A percentile compares a stretch with the other conserved stretches of the same genome.
Conservation (phyloP, 2,797 vertebrate genomes). For the Sebastiscus albofasciatus region DNA sequence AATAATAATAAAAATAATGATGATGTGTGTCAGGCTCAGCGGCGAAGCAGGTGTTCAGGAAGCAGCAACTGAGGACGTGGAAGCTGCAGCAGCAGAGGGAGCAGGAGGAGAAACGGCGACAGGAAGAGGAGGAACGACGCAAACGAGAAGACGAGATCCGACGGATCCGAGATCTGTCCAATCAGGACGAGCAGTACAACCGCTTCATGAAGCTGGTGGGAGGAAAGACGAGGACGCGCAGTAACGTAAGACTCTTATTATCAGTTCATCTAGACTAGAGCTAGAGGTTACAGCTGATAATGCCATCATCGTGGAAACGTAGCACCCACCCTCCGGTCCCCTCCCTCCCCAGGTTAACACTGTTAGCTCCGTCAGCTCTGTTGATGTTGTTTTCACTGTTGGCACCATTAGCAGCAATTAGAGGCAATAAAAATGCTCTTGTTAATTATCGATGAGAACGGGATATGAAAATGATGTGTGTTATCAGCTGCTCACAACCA, state of each 20-base stretch:
- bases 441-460: too few species aligned
- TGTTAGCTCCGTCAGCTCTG: too few species aligned
- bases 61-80: constrained; percentile 91
- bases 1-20: too few species aligned
- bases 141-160: constrained; percentile 97
- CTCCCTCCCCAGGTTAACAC: too few species aligned
- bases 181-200: constrained; percentile 98
- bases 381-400: too few species aligned
- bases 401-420: too few species aligned
- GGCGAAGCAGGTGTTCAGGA: constrained; percentile 89
- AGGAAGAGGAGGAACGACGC: constrained; percentile 92
- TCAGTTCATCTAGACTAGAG: too few species aligned
- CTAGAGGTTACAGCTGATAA: too few species aligned
- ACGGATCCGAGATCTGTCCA: constrained; percentile 94
- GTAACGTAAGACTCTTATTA: constrained; percentile 81
- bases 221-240: constrained; percentile 85
- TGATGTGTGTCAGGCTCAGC: constrained; percentile 53
- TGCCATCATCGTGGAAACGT: too few species aligned
- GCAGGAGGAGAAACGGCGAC: constrained; percentile 86
- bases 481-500: not conserved
- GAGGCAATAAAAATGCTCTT: too few species aligned
- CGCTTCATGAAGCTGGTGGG: constrained; percentile 98
- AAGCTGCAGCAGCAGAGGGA: constrained; percentile 88
- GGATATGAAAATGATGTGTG: too few species aligned
- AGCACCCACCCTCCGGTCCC: too few species aligned